A percentile compares a stretch with the other conserved stretches of the same genome.
Evolutionary conservation across 2,888 invertebrate species (phyloP).

Genomic region (Drosophila birchii): DNA sequence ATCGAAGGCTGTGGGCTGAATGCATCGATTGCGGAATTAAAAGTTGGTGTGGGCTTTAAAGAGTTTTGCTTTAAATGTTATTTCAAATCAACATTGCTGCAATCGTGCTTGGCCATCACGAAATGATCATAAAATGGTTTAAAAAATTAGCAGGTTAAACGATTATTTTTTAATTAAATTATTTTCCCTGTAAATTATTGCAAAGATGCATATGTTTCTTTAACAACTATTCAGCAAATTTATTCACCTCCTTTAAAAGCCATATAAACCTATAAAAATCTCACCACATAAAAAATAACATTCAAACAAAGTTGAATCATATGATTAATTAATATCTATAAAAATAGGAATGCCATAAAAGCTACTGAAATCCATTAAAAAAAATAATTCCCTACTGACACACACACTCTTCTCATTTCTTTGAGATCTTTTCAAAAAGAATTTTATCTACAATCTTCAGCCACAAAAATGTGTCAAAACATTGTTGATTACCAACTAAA

Average conservation of each 20-base stretch:
- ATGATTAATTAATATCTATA: background rate
- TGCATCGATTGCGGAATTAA: conserved; percentile 4
- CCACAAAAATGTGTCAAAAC: conserved; percentile 22
- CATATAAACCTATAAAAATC: background rate
- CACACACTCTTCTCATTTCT: background rate
- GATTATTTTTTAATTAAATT: background rate
- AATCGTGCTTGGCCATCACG: conserved; percentile 4
- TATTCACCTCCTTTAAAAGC: background rate
- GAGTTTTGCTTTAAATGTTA: background rate
- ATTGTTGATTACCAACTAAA: conserved; percentile 16
- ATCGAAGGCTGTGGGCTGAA: conserved; percentile 12
- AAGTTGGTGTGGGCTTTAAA: background rate
- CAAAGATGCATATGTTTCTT: background rate
- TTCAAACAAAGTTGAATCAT: background rate
- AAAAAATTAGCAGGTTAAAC: background rate
- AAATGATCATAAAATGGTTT: background rate
- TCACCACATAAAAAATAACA: background rate
- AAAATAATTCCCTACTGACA: background rate
- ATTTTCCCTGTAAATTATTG: background rate
- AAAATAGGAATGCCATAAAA: background rate
- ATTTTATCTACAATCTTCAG: background rate
- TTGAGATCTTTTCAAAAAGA: background rate
- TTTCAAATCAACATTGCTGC: background rate
- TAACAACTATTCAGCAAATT: background rate
- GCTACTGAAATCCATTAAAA: background rate